Conservation (phyloP, 2,113 vertebrate species). For the Heterotilapia buettikoferi region DNA sequence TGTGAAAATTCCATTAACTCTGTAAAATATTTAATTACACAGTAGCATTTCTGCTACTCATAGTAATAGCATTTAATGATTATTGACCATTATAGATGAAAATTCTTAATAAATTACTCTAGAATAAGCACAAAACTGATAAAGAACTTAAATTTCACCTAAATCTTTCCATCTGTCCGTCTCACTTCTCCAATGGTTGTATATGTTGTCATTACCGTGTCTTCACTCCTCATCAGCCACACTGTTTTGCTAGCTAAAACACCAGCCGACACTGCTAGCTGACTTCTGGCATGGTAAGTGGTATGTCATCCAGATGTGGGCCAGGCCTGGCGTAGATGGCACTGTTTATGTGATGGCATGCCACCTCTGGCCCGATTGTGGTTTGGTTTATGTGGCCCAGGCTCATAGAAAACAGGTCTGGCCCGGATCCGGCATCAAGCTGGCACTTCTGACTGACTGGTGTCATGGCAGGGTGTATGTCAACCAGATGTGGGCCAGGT, state of each 20-base stretch:
- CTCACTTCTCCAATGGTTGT: not conserved
- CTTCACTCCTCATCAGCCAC: not conserved
- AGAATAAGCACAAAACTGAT: not conserved
- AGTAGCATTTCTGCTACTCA: not conserved
- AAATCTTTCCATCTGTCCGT: fast-evolving
- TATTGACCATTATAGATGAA: not conserved
- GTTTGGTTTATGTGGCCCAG: not conserved
- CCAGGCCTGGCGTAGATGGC: not conserved
- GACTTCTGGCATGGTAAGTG: not conserved
- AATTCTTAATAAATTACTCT: not conserved
- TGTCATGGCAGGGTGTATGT: too few species aligned
- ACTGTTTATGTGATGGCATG: not conserved
- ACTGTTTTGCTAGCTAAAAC: not conserved
- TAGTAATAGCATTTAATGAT: not conserved
- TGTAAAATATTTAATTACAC: not conserved
- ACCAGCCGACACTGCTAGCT: not conserved
- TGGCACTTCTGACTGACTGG: not conserved
- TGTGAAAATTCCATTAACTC: not conserved
- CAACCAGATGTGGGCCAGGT: too few species aligned
- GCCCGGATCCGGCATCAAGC: fast-evolving
- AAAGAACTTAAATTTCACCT: not conserved
- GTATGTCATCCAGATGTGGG: not conserved
- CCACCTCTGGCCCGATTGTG: fast-evolving
- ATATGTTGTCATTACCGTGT: not conserved
- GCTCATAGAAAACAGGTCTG: fast-evolving